Evolutionary conservation across 2,797 vertebrate genomes (phyloP).

Genomic region (Austrolebias charrua): DNA sequence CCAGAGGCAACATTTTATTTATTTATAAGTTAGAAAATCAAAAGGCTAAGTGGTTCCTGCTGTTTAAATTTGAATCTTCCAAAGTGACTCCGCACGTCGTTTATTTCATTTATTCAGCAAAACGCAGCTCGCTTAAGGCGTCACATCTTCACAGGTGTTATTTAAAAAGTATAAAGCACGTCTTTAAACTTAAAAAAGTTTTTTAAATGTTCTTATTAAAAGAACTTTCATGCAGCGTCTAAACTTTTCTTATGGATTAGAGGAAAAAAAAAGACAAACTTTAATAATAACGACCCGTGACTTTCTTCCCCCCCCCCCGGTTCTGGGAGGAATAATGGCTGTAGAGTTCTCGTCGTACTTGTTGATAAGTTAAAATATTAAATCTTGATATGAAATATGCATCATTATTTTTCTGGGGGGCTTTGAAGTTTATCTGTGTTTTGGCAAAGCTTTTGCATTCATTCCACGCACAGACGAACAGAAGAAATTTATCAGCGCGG

Average conservation of each 20-base stretch:
- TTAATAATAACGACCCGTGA: constrained; percentile 10
- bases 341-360: constrained; percentile 19
- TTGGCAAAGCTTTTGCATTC: constrained; percentile 37
- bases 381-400: constrained; percentile 55
- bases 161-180: not conserved
- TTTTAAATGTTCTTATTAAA: constrained; percentile 3
- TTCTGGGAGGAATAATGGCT: constrained; percentile 12
- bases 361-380: constrained; percentile 63
- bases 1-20: not conserved
- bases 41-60: not conserved
- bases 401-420: constrained; percentile 38
- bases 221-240: constrained; percentile 3
- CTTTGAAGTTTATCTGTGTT: constrained; percentile 66
- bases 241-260: constrained; percentile 17
- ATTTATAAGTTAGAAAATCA: constrained; percentile 9
- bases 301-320: not conserved
- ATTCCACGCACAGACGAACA: constrained; percentile 40
- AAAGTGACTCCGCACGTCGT: not conserved
- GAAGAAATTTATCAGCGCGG: constrained; percentile 34
- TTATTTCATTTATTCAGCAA: not conserved
- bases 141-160: constrained; percentile 1
- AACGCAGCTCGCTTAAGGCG: not conserved
- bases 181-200: constrained; percentile 20
- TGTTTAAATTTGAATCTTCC: not conserved
- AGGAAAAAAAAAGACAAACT: constrained; percentile 17